Percentiles rank a stretch among this genome's conserved stretches.
Evolutionary conservation across 2,797 vertebrate genomes (phyloP).

Genomic region (Bucorvus abyssinicus): DNA sequence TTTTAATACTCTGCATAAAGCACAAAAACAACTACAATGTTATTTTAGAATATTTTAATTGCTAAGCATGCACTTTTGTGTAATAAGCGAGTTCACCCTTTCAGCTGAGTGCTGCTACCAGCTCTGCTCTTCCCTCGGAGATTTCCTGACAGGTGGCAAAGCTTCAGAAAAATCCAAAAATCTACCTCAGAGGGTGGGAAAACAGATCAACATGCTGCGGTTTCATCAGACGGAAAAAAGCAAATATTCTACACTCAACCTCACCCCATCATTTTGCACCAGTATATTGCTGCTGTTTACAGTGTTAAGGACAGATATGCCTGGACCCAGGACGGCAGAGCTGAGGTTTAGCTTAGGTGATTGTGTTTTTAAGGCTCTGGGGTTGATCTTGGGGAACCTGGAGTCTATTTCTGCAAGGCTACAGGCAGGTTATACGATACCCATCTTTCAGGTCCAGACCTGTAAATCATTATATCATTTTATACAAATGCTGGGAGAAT

Average conservation of each 20-base stretch:
- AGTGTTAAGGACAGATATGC: background rate
- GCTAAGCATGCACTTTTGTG: background rate
- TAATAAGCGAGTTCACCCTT: background rate
- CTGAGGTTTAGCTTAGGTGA: background rate
- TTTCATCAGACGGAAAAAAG: background rate
- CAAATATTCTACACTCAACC: background rate
- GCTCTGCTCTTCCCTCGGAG: conserved; percentile 41
- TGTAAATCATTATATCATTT: background rate
- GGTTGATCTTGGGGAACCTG: background rate
- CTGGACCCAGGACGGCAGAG: background rate
- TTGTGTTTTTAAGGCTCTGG: background rate
- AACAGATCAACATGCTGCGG: background rate
- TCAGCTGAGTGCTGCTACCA: background rate
- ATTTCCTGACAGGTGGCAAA: background rate
- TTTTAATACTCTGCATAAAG: conserved; percentile 55
- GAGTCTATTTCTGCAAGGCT: background rate
- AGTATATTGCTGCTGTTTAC: background rate
- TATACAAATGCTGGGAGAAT: background rate
- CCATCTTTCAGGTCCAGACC: background rate
- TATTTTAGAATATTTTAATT: conserved; percentile 44
- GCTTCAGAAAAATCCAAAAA: background rate
- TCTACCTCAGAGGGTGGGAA: background rate
- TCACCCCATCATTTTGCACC: background rate
- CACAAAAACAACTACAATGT: conserved; percentile 33
- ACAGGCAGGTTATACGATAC: background rate